Conservation (phyloP, 1,140 invertebrate species). For the Drosophila kohkoa region DNA sequence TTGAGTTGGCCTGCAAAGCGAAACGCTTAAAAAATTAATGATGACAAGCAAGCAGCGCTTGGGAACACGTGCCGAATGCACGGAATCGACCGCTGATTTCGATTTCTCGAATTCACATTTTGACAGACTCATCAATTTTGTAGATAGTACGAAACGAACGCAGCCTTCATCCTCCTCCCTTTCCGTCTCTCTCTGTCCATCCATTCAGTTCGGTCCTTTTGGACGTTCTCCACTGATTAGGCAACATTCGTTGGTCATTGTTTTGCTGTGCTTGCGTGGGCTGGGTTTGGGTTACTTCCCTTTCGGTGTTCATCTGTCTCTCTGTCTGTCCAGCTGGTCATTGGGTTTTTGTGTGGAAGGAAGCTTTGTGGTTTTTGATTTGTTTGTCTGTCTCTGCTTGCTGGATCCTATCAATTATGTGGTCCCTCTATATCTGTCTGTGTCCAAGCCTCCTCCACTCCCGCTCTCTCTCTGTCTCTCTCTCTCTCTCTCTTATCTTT, state of each 20-base stretch:
- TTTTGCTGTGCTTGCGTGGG: constrained; percentile 39
- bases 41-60: constrained; percentile 61
- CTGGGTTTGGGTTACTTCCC: constrained; percentile 5
- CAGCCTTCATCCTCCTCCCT: neutral
- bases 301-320: constrained; percentile 6
- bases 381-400: constrained; percentile 60
- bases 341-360: constrained; percentile 52
- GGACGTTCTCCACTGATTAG: constrained; percentile 43
- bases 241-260: constrained; percentile 53
- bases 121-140: constrained; percentile 85
- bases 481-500: neutral
- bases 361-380: constrained; percentile 80
- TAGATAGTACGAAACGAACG: constrained; percentile 63
- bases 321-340: constrained; percentile 20
- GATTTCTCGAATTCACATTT: constrained; percentile 77
- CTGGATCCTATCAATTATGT: constrained; percentile 67
- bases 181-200: neutral
- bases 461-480: neutral
- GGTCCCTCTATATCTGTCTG: constrained; percentile 8
- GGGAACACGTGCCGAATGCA: constrained; percentile 66
- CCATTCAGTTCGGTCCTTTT: constrained; percentile 1
- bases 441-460: neutral
- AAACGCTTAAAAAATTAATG: constrained; percentile 79
- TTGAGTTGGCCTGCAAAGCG: constrained; percentile 48
- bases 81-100: constrained; percentile 6